Percentiles rank a stretch among this genome's conserved stretches.
phyloP scores from a whole-genome alignment of 2,888 invertebrate species.

The Acronicta leporina region DNA sequence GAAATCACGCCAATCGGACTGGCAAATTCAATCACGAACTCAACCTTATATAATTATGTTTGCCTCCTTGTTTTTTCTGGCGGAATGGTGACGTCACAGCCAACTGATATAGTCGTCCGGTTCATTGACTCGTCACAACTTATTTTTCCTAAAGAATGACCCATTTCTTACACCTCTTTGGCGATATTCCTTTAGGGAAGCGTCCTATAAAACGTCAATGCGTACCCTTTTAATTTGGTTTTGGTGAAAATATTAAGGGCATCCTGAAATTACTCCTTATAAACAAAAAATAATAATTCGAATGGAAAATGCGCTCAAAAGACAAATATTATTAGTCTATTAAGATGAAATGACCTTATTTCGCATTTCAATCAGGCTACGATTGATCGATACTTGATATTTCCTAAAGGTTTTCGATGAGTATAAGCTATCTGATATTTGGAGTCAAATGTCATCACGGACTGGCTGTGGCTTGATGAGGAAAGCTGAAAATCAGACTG shows the following conservation, averaged over 20 bases:
- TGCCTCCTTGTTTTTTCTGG: slow-evolving; percentile 56
- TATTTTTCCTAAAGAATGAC: slow-evolving; percentile 56
- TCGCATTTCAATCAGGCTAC: too few species aligned
- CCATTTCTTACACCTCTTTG: slow-evolving; percentile 56
- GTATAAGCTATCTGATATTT: too few species aligned
- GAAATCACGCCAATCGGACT: slow-evolving; percentile 57
- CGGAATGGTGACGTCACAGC: slow-evolving; percentile 55
- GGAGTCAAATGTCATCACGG: too few species aligned
- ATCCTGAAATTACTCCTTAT: neutral
- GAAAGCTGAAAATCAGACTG: too few species aligned
- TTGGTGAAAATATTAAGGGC: neutral
- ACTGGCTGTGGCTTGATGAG: too few species aligned
- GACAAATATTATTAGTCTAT: too few species aligned
- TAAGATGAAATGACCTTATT: too few species aligned
- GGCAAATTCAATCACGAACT: slow-evolving; percentile 64
- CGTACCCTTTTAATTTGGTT: neutral
- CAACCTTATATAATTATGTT: slow-evolving; percentile 66
- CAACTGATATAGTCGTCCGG: slow-evolving; percentile 50
- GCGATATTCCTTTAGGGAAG: slow-evolving; percentile 25
- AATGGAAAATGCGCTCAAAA: too few species aligned
- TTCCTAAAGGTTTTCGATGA: too few species aligned
- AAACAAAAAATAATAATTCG: too few species aligned
- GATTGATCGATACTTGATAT: too few species aligned
- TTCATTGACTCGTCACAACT: slow-evolving; percentile 57
- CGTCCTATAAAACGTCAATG: slow-evolving; percentile 16